Evolutionary conservation across 1,140 invertebrate species (phyloP), one percentile per base, ranked within the genome.

Genomic region (Rhyacophila brunnea): DNA sequence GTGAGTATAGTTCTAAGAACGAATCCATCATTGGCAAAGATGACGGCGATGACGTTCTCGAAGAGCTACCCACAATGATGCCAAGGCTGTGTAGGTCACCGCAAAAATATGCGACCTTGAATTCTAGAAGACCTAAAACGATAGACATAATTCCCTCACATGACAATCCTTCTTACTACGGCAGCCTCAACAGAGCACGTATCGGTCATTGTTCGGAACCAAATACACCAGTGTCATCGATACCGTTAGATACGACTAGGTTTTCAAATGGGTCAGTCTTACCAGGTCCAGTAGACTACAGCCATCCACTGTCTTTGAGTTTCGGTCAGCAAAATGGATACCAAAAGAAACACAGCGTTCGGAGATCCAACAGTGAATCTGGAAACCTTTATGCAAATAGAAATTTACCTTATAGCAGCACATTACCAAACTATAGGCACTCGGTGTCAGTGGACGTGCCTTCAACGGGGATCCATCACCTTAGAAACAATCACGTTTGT

Each of bases 201-300:
- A 70, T 77, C 14, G 75, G 74, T 15, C 76, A 78, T 65, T 70
- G 76, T 66, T 78, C 77, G 9, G 77, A 79, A 69, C 77, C 77
- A 14, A 79, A 73, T 62, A 79, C 76, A 1, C 77, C 77, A 2
- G 38, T 78, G 9, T 52, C 58, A 4, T 15, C 23, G 23, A 3
- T 28, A 28, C 23, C 23, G 3, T 28, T 28, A 9, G 23, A 28
- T 9, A 3, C 23, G 4, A 28, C 23, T 28, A 55, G 47, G 13
- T 50, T 50, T 36, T 15, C 38, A 4, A 28, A 19, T 14, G 50
- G 36, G 28, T 23, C 46, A 45, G 52, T 17, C 10, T 14, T 65
- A 14, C 63, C 63, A 4, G 50, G 53, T 32, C 55, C 63, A 13
- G 61, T 61, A 50, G 63, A 65, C 15, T 47, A 58, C 43, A 58